Evolutionary conservation across 2,797 vertebrate genomes (phyloP), one percentile per base, ranked within the genome.

Genomic region (Gastrophryne carolinensis): DNA sequence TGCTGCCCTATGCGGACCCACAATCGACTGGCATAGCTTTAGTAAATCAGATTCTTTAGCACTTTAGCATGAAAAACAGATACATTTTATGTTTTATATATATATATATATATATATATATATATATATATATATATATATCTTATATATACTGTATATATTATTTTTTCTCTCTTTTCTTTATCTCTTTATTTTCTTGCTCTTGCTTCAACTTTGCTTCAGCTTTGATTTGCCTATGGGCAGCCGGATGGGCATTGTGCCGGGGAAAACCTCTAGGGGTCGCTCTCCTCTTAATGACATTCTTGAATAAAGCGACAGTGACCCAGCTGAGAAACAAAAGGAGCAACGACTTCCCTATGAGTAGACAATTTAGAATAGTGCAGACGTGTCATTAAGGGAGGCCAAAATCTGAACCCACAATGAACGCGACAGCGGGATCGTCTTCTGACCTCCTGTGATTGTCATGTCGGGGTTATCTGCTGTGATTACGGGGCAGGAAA

Each of bases 211-310:
- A 3, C 15, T n/a, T 1, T 17, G 19, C 13, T 29, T 29, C 6
- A 54, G 29, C 5, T 17, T 41, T 13, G 5, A 41, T 3, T n/a
- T 41, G 39, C 49, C 5, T 5, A 17, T 4, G 13, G 15, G 13
- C 8, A 50, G 2, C 21, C 47, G 3, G 10, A 15, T 49, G 9
- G 4, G 30, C 21, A 13, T 1, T 32, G 49, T 74, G 17, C 60
- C 58, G 5, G 2, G 23, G 4, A 27, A 44, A 56, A 26, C 72
- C 72, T 66, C 72, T 74, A 74, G 72, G 62, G 72, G 72, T 5
- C 57, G 72, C 72, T 74, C 50, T 74, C 57, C 37, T 52, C 72
- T 58, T 66, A 58, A 66, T 73, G 15, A 41, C 41, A 56, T 44
- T n/a, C 12, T 47, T 15, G 30, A 49, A 70, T 10, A 60, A 27